Percentiles rank a stretch among this genome's conserved stretches.
Conservation (phyloP, 2,888 invertebrate genomes). For the Nemoura dubitans region DNA sequence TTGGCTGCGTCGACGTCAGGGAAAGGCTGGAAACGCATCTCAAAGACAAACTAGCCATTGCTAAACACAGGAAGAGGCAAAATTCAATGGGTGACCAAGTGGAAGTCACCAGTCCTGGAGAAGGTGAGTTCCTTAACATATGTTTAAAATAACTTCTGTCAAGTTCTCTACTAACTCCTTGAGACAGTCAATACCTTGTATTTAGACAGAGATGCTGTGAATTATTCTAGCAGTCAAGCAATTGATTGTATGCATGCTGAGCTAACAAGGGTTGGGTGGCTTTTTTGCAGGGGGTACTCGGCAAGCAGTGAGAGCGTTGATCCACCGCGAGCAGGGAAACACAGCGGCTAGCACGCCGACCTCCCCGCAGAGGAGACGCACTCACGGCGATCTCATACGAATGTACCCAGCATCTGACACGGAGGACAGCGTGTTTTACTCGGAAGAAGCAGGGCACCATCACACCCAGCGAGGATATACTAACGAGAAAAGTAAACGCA, state of each 20-base stretch:
- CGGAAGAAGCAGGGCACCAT: slow-evolving; percentile 53
- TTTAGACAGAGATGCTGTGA: too few relatives aligned
- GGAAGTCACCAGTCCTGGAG: slow-evolving; percentile 59
- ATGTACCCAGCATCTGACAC: slow-evolving; percentile 67
- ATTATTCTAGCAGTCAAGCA: too few relatives aligned
- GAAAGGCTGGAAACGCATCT: slow-evolving; percentile 59
- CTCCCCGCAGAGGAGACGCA: slow-evolving; percentile 48
- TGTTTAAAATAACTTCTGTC: too few relatives aligned
- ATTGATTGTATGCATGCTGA: too few relatives aligned
- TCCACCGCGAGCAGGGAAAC: slow-evolving; percentile 57
- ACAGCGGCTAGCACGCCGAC: slow-evolving; percentile 51
- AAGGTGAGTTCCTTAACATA: slow-evolving; percentile 53
- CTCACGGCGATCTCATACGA: slow-evolving; percentile 55
- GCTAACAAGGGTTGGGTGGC: too few relatives aligned
- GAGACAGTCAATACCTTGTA: too few relatives aligned
- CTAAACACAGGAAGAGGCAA: slow-evolving; percentile 58
- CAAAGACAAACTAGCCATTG: slow-evolving; percentile 62
- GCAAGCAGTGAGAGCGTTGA: slow-evolving; percentile 61
- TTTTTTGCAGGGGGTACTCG: slow-evolving; percentile 41
- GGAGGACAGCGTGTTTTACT: slow-evolving; percentile 65
- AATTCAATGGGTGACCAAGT: slow-evolving; percentile 60
- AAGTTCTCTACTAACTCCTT: too few relatives aligned
- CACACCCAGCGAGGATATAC: slow-evolving; percentile 24
- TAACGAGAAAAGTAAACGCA: slow-evolving; percentile 22
- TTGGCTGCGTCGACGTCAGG: slow-evolving; percentile 47